Percentiles rank a stretch among this genome's conserved stretches.
Conservation (phyloP, 2,113 vertebrate genomes). For the Strix aluco region DNA sequence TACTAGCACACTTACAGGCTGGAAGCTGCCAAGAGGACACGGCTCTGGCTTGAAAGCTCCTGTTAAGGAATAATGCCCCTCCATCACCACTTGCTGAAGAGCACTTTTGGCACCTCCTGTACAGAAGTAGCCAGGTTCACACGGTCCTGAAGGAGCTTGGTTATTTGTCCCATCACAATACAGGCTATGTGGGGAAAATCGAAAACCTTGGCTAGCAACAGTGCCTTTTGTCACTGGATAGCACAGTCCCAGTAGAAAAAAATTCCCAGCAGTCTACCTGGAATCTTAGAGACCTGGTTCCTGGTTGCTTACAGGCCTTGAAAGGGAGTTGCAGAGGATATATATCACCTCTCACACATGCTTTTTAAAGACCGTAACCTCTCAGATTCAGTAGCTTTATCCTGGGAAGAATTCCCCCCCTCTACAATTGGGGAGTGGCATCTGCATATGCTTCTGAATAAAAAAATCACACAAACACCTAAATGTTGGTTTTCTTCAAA, state of each 20-base stretch:
- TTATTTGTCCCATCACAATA: conserved; percentile 81
- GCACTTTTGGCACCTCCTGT: conserved; percentile 76
- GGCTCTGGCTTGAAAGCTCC: conserved; percentile 78
- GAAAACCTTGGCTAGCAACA: background rate
- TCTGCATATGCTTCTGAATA: background rate
- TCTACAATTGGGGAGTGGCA: background rate
- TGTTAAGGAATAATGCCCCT: conserved; percentile 77
- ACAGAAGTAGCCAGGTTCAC: conserved; percentile 86
- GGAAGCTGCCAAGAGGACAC: conserved; percentile 83
- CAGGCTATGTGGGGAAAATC: background rate
- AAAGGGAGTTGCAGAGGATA: background rate
- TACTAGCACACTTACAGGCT: conserved; percentile 72
- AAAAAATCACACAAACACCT: background rate
- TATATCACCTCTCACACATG: background rate
- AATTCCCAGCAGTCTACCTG: background rate
- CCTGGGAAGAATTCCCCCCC: background rate
- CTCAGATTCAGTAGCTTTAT: background rate
- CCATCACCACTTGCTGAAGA: conserved; percentile 75
- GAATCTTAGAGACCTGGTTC: background rate
- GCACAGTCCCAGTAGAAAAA: background rate
- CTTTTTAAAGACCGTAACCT: background rate
- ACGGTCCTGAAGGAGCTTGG: conserved; percentile 78
- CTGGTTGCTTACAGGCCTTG: background rate
- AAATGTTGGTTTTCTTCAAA: background rate
- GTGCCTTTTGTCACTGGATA: background rate